Evolutionary conservation across 2,888 invertebrate species (phyloP).

Genomic region (Diplazon laetatorius): DNA sequence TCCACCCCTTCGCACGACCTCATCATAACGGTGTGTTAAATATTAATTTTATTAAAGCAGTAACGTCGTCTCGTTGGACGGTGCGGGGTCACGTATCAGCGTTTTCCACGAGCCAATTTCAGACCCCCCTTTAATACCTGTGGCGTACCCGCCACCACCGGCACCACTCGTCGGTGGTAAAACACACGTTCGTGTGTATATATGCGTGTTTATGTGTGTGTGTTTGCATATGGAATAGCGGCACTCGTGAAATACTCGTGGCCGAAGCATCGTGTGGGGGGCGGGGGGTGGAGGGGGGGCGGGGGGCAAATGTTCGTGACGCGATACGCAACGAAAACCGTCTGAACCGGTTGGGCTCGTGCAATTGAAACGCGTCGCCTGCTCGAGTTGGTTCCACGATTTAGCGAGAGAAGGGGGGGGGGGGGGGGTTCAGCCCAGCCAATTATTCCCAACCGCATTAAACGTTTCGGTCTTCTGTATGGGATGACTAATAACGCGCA

Average conservation of each 20-base stretch:
- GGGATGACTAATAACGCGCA: constrained; percentile 42
- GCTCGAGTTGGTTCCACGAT: background rate
- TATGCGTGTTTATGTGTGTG: too few relatives aligned
- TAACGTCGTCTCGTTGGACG: constrained; percentile 4
- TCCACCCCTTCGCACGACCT: background rate
- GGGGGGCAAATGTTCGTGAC: too few relatives aligned
- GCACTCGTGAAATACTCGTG: constrained; percentile 12
- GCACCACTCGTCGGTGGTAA: background rate
- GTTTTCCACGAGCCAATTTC: constrained; percentile 46
- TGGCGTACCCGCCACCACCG: constrained; percentile 18
- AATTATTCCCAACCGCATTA: constrained; percentile 51
- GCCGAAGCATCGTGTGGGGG: background rate
- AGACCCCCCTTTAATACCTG: constrained; percentile 28
- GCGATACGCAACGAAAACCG: constrained; percentile 35
- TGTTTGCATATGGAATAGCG: background rate
- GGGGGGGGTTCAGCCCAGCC: too few relatives aligned
- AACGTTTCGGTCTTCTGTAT: constrained; percentile 28
- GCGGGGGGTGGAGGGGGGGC: constrained; percentile 5
- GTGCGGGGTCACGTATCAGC: constrained; percentile 34
- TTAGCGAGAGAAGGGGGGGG: too few relatives aligned
- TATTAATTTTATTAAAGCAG: constrained; percentile 42
- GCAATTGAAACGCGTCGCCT: background rate
- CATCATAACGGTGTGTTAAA: constrained; percentile 39
- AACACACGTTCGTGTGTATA: too few relatives aligned
- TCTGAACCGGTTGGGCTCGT: constrained; percentile 23